Evolutionary conservation across 2,888 invertebrate species (phyloP), one percentile per base, ranked within the genome.

Genomic region (Orthosia gracilis): DNA sequence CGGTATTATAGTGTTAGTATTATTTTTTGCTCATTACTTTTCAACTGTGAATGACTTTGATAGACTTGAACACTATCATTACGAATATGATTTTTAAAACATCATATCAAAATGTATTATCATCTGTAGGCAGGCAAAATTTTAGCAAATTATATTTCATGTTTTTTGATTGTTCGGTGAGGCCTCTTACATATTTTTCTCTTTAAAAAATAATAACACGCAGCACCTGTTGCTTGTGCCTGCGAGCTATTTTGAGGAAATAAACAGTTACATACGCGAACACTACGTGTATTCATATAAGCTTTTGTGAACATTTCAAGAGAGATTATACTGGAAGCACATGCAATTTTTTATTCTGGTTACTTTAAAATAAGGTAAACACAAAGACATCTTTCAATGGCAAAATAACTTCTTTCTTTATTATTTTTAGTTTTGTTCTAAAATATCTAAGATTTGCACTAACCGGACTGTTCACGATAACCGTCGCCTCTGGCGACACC

Each of bases 401-500:
- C 5, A 45, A 40, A 17, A 69, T 23, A 31, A 49, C 18, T n/a
- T n/a, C 3, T n/a, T 23, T 23, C 15, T 18, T 31, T 55, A 17
- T 15, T 50, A 58, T 58, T 31, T 12, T 13, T 2, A n/a, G n/a
- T 3, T 40, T 50, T 40, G 11, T 50, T 40, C 49, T 55, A 13
- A 55, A 49, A 49, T 17, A 13, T 57, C 26, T 66, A 75, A 78
- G 77, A 88, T 80, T 63, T 63, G 84, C 94, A 93, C 64, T 87
- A 92, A 82, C 92, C 21, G 18, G 80, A 76, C 72, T 91, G 69
- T 90, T 50, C 84, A 11, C 66, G 72, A 50, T 67, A 63, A 70
- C 73, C 85, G 75, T 73, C 77, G 90, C 93, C 92, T 84, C 80
- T 86, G 94, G 94, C 93, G 87, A 84, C 87, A 91, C 94, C 92